Percentiles rank a stretch among this genome's conserved stretches.
Evolutionary conservation across 2,888 invertebrate genomes (phyloP).

Genomic region (Meganola albula): DNA sequence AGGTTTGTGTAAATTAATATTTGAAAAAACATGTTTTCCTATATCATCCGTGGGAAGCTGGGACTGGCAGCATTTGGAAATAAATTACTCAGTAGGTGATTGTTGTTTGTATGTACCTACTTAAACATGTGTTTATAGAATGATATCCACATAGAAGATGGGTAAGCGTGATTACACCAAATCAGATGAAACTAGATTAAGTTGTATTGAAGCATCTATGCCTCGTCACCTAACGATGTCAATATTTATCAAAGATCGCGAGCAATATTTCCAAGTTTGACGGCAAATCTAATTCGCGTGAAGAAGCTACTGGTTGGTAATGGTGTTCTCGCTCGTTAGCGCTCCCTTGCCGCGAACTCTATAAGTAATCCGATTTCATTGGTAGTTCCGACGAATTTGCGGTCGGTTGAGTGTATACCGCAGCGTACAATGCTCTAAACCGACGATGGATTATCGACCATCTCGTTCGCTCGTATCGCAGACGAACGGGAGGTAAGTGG

Average conservation of each 20-base stretch:
- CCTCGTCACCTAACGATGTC: constrained; percentile 18
- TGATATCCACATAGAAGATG: too few relatives aligned
- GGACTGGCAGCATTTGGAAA: too few relatives aligned
- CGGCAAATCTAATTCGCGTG: constrained; percentile 42
- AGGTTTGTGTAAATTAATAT: too few relatives aligned
- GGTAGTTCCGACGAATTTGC: constrained; percentile 72
- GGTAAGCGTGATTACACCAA: too few relatives aligned
- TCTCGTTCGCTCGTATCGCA: constrained; percentile 33
- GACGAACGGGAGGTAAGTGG: constrained; percentile 30
- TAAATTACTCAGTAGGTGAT: too few relatives aligned
- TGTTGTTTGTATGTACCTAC: too few relatives aligned
- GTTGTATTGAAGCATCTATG: too few relatives aligned
- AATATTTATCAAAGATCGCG: constrained; percentile 28
- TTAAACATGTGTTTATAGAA: too few relatives aligned
- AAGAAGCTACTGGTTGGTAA: constrained; percentile 51
- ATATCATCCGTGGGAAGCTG: too few relatives aligned
- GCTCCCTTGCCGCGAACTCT: constrained; percentile 50
- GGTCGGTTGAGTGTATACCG: constrained; percentile 55
- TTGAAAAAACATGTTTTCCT: too few relatives aligned
- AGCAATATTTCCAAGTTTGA: constrained; percentile 34
- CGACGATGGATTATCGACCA: constrained; percentile 42
- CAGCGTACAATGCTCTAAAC: constrained; percentile 35
- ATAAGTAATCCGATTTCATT: constrained; percentile 68
- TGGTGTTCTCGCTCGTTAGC: constrained; percentile 62
- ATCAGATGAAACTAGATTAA: too few relatives aligned